A percentile compares a stretch with the other conserved stretches of the same genome.
Evolutionary conservation across 2,797 vertebrate species (phyloP).

Genomic region (Melanotaenia maccullochi): DNA sequence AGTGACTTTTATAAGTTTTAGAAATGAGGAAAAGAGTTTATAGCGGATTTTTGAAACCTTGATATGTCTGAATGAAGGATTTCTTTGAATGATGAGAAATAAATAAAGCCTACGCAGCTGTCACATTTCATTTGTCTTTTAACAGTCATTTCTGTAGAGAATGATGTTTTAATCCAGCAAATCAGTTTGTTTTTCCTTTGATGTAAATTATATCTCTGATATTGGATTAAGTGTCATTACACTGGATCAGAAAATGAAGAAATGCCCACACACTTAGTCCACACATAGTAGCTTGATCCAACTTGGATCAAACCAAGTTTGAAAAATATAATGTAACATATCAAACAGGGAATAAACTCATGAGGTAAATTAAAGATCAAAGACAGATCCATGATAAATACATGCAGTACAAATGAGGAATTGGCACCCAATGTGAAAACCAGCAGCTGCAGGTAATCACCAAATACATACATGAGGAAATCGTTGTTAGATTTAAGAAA

Average conservation of each 20-base stretch:
- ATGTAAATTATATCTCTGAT: neutral
- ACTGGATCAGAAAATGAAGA: neutral
- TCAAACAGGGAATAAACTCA: neutral
- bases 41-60: neutral
- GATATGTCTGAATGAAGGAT: neutral
- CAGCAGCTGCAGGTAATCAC: no score
- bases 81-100: neutral
- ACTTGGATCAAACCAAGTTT: no score
- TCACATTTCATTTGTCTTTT: conserved; percentile 3
- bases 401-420: neutral
- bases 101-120: neutral
- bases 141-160: conserved; percentile 20
- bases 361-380: neutral
- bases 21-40: neutral
- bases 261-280: neutral
- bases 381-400: neutral
- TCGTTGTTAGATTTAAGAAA: no score
- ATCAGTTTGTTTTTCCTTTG: conserved; percentile 1
- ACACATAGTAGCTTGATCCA: no score
- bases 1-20: neutral
- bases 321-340: neutral
- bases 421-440: neutral
- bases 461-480: no score
- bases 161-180: conserved; percentile 12
- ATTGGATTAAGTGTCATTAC: neutral